These are phyloP conservation scores for Heliangelus exortis DNA, from an alignment of 2,797 vertebrate species.

Conservation along the genomic window DNA sequence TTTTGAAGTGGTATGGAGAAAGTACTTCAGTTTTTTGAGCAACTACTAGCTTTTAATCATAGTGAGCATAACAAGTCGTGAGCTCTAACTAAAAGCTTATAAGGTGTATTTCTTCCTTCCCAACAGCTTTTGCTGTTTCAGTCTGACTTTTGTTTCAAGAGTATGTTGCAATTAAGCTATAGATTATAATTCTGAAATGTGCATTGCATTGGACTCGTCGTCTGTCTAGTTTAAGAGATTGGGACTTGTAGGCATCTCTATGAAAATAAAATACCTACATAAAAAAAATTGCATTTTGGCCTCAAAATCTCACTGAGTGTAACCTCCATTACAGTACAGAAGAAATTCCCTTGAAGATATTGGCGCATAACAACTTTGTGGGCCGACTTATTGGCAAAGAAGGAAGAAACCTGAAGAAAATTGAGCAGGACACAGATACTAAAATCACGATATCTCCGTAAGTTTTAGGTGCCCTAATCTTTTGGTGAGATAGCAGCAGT, in stretches of 20 bases:
- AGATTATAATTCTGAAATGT: neutral
- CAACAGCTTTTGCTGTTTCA: neutral
- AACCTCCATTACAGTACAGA: slow-evolving; percentile 86
- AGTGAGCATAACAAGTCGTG: neutral
- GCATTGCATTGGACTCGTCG: neutral
- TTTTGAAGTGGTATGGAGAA: neutral
- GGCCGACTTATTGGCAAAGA: slow-evolving; percentile 98
- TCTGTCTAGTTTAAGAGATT: neutral
- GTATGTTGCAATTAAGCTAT: neutral
- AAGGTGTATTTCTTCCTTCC: neutral
- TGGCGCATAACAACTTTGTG: slow-evolving; percentile 99
- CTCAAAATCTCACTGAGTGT: slow-evolving; percentile 29
- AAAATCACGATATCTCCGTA: slow-evolving; percentile 99
- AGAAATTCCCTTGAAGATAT: slow-evolving; percentile 96
- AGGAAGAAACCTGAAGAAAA: slow-evolving; percentile 98
- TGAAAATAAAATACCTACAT: neutral
- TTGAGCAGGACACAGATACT: slow-evolving; percentile 95
- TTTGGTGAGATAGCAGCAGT: neutral
- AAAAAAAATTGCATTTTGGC: neutral
- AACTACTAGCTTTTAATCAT: neutral
- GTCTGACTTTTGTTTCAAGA: neutral
- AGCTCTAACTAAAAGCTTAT: neutral
- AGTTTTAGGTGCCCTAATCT: slow-evolving; percentile 61
- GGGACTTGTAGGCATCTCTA: neutral
- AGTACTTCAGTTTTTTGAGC: neutral